Base-by-base conservation (phyloP, 2,888 invertebrate species). In the Rosalia funebris region DNA sequence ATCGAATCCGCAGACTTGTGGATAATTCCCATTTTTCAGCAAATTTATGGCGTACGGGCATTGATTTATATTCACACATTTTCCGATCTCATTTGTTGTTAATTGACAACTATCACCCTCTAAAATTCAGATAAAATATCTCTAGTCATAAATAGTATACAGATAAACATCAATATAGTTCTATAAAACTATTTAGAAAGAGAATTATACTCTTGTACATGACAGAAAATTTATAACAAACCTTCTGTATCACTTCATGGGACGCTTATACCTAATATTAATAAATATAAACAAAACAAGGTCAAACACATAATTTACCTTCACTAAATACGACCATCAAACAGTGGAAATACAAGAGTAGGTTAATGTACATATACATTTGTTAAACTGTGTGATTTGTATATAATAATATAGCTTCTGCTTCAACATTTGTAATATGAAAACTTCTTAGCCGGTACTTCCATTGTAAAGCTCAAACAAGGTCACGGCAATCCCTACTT, bases 1-100 rank as follows among this genome's bases (percentile, higher is more conserved):
- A 2, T 20, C 1, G 11, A 55, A 55, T 20, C 37, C 54, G 16
- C 54, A 55, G 2, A 36, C 17, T 34, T 17, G 11, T 10, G 54
- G 54, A n/a, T 10, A 34, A 2, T 10, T 34, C 34, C 10, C 10
- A 2, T 12, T 9, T 5, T 15, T 7, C 16, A 56, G 12, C 12
- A 56, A 16, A 32, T 16, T 2, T 11, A 12, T n/a, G 16, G 46
- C 55, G 31, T 39, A 19, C 1, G 55, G 17, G 15, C 55, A 56
- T 25, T 46, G 19, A 0, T 39, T 1, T 1, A 56, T 16, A 37
- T 39, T 46, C 0, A 12, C 17, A 16, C 55, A 56, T 16, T n/a
- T 56, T 25, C 55, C 55, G 9, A 0, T 39, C 16, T 46, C 31
- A 11, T 31, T 46, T 9, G 37, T 14, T 12, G 3, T 2, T 19